phyloP scores from a whole-genome alignment of 2,113 vertebrate species.

The Hemibagrus wyckioides region DNA sequence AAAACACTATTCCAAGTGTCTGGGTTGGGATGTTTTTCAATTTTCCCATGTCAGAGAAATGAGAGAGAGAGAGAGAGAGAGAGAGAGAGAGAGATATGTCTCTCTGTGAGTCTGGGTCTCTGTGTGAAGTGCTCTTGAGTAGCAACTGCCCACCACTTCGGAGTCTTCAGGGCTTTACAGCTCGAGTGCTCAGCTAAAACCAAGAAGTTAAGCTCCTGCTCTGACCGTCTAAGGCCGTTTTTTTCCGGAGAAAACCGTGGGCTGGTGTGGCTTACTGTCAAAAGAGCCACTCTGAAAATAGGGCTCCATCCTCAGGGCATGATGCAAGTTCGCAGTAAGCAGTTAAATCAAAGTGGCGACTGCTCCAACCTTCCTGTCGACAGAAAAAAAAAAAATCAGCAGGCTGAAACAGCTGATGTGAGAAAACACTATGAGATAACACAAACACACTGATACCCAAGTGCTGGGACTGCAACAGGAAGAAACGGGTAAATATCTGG shows the following conservation, averaged over 20 bases:
- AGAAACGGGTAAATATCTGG: not conserved
- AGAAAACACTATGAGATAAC: not conserved
- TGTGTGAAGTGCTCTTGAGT: constrained; percentile 44
- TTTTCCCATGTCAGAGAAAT: not conserved
- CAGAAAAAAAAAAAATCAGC: not conserved
- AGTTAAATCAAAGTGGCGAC: constrained; percentile 44
- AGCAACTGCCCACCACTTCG: constrained; percentile 18
- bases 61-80: not conserved
- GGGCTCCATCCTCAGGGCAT: constrained; percentile 19
- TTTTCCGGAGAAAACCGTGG: constrained; percentile 37
- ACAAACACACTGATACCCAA: not conserved
- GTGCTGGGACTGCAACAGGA: not conserved
- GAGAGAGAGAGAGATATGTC: constrained; percentile 11
- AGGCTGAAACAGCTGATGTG: constrained; percentile 27
- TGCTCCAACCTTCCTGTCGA: constrained; percentile 25
- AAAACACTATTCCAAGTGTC: constrained; percentile 17
- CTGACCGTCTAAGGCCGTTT: constrained; percentile 29
- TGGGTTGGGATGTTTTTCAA: not conserved
- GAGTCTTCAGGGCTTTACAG: constrained; percentile 28
- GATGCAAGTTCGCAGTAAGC: constrained; percentile 46
- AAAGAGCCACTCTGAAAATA: constrained; percentile 46
- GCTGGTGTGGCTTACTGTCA: constrained; percentile 44
- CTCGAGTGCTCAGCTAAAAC: constrained; percentile 39
- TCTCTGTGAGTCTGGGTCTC: not conserved
- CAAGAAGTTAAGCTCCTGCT: constrained; percentile 35